phyloP scores from a whole-genome alignment of 1,140 invertebrate species.

The Hetaerina americana region DNA sequence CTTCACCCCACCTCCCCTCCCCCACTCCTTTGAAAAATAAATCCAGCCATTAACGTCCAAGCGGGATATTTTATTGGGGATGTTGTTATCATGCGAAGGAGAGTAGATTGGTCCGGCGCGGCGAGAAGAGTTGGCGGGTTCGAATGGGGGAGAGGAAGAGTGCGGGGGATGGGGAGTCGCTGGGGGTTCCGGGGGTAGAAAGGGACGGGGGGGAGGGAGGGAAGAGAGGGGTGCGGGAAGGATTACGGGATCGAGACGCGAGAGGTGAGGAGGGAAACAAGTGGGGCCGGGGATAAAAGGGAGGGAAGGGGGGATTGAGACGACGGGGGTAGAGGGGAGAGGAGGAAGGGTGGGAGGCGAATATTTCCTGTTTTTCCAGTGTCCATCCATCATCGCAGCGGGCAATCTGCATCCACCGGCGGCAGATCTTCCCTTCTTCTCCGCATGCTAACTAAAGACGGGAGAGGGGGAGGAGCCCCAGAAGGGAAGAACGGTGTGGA shows the following conservation, averaged over 20 bases:
- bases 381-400: neutral
- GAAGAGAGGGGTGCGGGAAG: neutral
- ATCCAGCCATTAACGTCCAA: neutral
- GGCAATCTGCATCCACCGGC: neutral
- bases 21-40: too few relatives aligned
- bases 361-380: neutral
- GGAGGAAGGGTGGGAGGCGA: neutral
- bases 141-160: too few relatives aligned
- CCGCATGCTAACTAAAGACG: neutral
- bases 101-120: neutral
- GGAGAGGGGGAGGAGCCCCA: too few relatives aligned
- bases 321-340: neutral
- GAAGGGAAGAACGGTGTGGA: too few relatives aligned
- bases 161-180: too few relatives aligned
- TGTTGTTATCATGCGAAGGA: neutral
- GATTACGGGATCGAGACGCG: neutral
- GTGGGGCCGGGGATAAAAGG: neutral
- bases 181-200: too few relatives aligned
- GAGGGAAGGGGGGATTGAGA: neutral
- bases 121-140: too few relatives aligned
- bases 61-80: neutral
- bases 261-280: neutral
- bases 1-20: too few relatives aligned
- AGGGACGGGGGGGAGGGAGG: too few relatives aligned
- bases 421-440: neutral